Percentiles rank a stretch among this genome's conserved stretches.
Evolutionary conservation across 2,797 vertebrate species (phyloP).

Genomic region (Lacerta bilineata): DNA sequence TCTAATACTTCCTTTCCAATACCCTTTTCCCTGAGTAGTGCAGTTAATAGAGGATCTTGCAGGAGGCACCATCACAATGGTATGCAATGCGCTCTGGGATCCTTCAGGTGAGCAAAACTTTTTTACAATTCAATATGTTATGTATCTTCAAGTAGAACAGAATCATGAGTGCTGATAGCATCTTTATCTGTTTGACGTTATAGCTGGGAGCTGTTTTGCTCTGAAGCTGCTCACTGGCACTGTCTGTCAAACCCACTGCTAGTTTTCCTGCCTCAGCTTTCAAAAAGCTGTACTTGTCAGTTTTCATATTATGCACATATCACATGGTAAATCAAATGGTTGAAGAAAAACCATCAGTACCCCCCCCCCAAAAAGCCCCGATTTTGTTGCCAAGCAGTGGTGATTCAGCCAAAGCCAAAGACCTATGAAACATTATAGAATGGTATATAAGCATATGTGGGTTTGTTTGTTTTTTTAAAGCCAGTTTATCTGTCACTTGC

Average conservation of each 20-base stretch:
- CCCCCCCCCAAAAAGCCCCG: constrained; percentile 5
- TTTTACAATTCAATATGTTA: neutral
- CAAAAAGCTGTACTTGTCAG: neutral
- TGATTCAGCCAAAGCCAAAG: constrained; percentile 45
- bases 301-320: neutral
- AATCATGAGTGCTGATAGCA: neutral
- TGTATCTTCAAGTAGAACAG: neutral
- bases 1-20: too few relatives aligned
- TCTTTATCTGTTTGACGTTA: neutral
- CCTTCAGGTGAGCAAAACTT: neutral
- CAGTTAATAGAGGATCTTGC: too few relatives aligned
- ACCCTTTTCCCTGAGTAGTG: too few relatives aligned
- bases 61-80: too few relatives aligned
- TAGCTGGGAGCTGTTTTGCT: neutral
- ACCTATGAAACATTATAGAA: constrained; percentile 27
- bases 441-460: constrained; percentile 14
- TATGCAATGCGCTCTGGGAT: neutral
- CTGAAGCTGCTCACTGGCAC: neutral
- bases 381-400: constrained; percentile 43
- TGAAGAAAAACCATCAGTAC: constrained; percentile 41
- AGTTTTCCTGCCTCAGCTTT: neutral
- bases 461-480: neutral
- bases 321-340: neutral
- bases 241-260: neutral
- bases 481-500: constrained; percentile 11